Evolutionary conservation across 2,888 invertebrate genomes (phyloP).

Genomic region (Amphipoea oculea): DNA sequence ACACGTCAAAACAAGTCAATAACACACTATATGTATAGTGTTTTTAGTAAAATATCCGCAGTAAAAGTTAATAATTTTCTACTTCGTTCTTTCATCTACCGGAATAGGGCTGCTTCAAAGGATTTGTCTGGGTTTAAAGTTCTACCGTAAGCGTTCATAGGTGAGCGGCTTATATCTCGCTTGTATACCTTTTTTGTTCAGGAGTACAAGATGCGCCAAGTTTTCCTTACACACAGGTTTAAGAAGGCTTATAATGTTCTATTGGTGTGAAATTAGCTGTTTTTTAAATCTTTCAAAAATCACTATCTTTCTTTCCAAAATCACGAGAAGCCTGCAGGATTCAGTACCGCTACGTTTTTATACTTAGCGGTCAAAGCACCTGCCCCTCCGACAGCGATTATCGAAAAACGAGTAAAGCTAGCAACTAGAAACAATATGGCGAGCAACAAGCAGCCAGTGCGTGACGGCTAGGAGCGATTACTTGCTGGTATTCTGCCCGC

Average conservation of each 20-base stretch:
- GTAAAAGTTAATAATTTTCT: background rate
- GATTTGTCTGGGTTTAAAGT: constrained; percentile 70
- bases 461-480: background rate
- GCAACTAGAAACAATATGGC: background rate
- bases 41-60: background rate
- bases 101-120: constrained; percentile 65
- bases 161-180: constrained; percentile 57
- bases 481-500: background rate
- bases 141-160: constrained; percentile 67
- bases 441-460: background rate
- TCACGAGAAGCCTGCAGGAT: background rate
- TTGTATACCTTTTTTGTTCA: constrained; percentile 47
- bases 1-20: too few species aligned
- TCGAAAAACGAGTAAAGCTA: background rate
- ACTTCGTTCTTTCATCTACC: background rate
- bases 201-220: constrained; percentile 26
- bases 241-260: constrained; percentile 14
- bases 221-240: constrained; percentile 11
- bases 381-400: background rate
- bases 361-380: background rate
- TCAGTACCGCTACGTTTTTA: background rate
- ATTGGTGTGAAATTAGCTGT: constrained; percentile 18
- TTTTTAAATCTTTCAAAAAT: background rate
- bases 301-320: too few species aligned
- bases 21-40: background rate